These are phyloP conservation scores for Hippoglossus hippoglossus DNA, from an alignment of 2,797 vertebrate genomes.

Conservation along the genomic window DNA sequence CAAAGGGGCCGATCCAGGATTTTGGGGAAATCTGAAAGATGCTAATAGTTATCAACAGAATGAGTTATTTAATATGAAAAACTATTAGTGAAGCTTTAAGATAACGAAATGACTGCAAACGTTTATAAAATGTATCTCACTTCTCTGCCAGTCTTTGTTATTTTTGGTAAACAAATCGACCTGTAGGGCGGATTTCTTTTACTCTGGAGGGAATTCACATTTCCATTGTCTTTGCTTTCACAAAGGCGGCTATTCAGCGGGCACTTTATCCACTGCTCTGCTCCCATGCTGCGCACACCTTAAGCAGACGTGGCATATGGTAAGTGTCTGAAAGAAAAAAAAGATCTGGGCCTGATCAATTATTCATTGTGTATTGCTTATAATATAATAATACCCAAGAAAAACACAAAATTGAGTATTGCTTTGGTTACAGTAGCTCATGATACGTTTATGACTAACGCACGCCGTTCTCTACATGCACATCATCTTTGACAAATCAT, in stretches of 20 bases:
- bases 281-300: slow-evolving; percentile 20
- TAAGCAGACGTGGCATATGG: slow-evolving; percentile 36
- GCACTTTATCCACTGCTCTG: slow-evolving; percentile 1
- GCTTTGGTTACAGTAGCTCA: background rate
- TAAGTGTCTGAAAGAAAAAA: slow-evolving; percentile 20
- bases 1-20: no score
- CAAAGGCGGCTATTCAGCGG: background rate
- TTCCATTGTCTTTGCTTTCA: background rate
- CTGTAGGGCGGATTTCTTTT: background rate
- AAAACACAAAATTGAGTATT: background rate
- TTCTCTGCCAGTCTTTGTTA: no score
- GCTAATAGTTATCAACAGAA: no score
- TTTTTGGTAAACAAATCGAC: no score
- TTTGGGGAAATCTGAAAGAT: no score
- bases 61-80: no score
- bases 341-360: slow-evolving; percentile 29
- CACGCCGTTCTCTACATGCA: background rate
- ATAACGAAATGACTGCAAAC: no score
- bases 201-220: background rate
- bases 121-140: no score
- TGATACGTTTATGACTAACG: background rate
- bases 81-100: no score
- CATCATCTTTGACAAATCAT: background rate
- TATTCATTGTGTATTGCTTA: slow-evolving; percentile 42
- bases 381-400: slow-evolving; percentile 15